phyloP scores from a whole-genome alignment of 2,888 invertebrate genomes.

The Argyra leucocephala region DNA sequence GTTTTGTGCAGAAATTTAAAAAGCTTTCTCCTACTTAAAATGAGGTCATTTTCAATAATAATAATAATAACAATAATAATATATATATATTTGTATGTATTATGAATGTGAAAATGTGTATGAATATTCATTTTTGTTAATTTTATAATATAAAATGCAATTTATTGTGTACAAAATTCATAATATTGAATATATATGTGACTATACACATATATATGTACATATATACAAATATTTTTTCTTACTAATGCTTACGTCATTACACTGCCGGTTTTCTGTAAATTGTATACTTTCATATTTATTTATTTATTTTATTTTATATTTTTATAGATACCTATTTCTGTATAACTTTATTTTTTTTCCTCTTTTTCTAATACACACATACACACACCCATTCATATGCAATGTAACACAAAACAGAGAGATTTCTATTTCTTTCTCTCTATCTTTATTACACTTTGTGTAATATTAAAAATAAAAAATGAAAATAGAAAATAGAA shows the following conservation, averaged over 20 bases:
- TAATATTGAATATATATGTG: background rate
- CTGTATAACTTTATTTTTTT: no score
- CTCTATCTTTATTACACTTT: no score
- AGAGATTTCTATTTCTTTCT: no score
- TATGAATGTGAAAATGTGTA: background rate
- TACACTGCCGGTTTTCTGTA: background rate
- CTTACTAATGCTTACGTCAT: background rate
- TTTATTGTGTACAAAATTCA: background rate
- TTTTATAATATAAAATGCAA: background rate
- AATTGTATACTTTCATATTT: background rate
- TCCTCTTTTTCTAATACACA: no score
- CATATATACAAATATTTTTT: background rate
- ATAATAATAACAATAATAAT: background rate
- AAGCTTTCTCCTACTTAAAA: constrained; percentile 3
- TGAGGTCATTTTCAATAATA: constrained; percentile 1
- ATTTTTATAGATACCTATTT: no score
- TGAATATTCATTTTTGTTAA: no score
- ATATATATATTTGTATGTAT: background rate
- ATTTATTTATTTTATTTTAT: no score
- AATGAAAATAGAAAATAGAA: no score
- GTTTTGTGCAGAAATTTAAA: no score
- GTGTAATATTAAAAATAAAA: no score
- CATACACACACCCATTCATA: no score
- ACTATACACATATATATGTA: background rate
- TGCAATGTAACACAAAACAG: no score